A percentile compares a stretch with the other conserved stretches of the same genome.
Evolutionary conservation across 2,888 invertebrate genomes (phyloP).

Genomic region (Rotaria socialis): DNA sequence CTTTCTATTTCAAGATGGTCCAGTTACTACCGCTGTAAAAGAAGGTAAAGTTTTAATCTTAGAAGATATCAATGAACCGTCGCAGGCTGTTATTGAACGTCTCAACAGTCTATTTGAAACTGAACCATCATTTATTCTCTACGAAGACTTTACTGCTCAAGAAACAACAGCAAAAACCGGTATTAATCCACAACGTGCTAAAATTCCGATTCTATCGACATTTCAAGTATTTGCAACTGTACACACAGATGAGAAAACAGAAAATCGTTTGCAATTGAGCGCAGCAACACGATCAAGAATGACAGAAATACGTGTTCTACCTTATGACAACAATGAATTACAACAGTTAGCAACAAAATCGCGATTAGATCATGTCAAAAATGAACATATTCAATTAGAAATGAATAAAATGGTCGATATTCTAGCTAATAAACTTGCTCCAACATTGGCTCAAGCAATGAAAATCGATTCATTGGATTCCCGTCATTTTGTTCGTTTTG

Average conservation of each 20-base stretch:
- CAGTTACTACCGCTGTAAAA: background rate
- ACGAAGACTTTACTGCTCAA: background rate
- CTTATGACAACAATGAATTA: background rate
- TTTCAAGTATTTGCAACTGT: background rate
- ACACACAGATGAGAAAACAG: background rate
- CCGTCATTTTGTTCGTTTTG: constrained; percentile 3
- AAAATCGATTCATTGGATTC: background rate
- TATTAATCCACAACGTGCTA: background rate
- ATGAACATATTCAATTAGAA: background rate
- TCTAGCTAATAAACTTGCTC: background rate
- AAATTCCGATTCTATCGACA: background rate
- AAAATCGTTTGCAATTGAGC: constrained; percentile 18
- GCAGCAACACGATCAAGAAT: background rate
- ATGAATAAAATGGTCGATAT: background rate
- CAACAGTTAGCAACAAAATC: background rate
- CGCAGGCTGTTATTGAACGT: constrained; percentile 36
- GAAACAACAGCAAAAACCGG: background rate
- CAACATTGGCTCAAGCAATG: background rate
- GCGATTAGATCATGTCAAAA: background rate
- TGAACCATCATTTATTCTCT: constrained; percentile 30
- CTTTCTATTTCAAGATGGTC: constrained; percentile 36
- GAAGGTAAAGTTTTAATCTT: background rate
- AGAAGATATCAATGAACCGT: constrained; percentile 35
- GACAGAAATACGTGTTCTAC: constrained; percentile 27
- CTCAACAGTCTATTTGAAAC: constrained; percentile 38